Conservation (phyloP, 2,797 vertebrate genomes). For the Rhinogobio ventralis region DNA sequence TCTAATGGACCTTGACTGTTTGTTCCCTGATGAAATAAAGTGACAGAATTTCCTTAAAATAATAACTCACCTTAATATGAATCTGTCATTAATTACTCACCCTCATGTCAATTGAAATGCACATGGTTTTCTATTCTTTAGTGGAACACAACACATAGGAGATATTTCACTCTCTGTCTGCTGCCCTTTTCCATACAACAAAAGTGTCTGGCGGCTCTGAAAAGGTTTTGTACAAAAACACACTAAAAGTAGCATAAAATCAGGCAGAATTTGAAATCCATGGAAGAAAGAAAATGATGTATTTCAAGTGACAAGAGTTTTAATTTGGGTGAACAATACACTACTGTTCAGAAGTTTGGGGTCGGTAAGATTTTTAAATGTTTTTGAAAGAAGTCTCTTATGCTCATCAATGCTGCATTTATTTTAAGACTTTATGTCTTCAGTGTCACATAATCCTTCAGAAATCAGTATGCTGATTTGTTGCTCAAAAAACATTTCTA, state of each 20-base stretch:
- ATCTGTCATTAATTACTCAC: background rate
- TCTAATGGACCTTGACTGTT: constrained; percentile 27
- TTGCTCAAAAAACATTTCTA: too few species aligned
- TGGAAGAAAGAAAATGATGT: background rate
- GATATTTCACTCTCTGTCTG: background rate
- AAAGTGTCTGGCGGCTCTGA: background rate
- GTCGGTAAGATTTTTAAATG: background rate
- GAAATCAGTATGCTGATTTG: background rate
- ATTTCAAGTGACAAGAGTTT: background rate
- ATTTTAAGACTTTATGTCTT: background rate
- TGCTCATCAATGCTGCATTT: background rate
- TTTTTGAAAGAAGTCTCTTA: background rate
- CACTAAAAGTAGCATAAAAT: background rate
- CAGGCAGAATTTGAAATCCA: background rate
- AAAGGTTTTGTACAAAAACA: constrained; percentile 9
- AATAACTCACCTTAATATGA: background rate
- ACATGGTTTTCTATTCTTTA: constrained; percentile 5
- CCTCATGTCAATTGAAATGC: background rate
- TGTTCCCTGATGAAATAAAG: constrained; percentile 18
- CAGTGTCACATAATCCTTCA: constrained; percentile 1
- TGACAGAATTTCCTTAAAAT: constrained; percentile 29
- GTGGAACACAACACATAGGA: background rate
- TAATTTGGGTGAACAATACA: background rate
- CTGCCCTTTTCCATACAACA: background rate
- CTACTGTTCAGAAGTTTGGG: background rate